Base-by-base conservation (phyloP, 2,888 invertebrate genomes). In the Eudasyphora cyanicolor region DNA sequence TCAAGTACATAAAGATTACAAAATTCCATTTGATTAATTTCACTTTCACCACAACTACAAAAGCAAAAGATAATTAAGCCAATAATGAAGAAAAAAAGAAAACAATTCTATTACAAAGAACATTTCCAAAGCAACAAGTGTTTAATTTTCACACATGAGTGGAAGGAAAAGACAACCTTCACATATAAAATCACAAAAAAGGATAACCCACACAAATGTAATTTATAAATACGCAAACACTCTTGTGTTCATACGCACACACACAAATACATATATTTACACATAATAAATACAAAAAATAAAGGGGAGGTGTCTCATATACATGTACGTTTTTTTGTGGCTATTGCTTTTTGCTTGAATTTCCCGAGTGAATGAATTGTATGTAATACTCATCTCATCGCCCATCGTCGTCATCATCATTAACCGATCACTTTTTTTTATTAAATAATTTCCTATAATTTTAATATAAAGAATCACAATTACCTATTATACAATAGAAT, bases 281-380 rank as follows among this genome's bases (percentile, higher is more conserved):
- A 38, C 2, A 38, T 2, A 12, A n/a, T 45, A n/a, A 32, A 32
- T 4, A 45, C 51, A 2, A 54, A 54, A 21, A 54, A 21, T 32
- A n/a, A n/a, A n/a, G n/a, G n/a, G n/a, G n/a, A 6, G 32, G 32
- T 8, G 38, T 38, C 12, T 38, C 12, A 45, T 45, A 45, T 45
- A n/a, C 32, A 45, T 45, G 1, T n/a, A 45, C 5, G 7, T 57
- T 14, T 57, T 57, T 51, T 57, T 29, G 62, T 62, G 32, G 3
- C 17, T 35, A 62, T 32, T 60, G 32, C 4, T 32, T 21, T 7
- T 19, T 19, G 21, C 8, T 38, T 10, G 17, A 21, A n/a, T 64
- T 64, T 64, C 64, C 64, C 19, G 35, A 64, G 12, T 64, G 21
- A 64, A 38, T 64, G 64, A 64, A 64, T 35, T 64, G 19, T 32